phyloP scores from a whole-genome alignment of 2,888 invertebrate species.

The Scrobipalpa atriplicella region DNA sequence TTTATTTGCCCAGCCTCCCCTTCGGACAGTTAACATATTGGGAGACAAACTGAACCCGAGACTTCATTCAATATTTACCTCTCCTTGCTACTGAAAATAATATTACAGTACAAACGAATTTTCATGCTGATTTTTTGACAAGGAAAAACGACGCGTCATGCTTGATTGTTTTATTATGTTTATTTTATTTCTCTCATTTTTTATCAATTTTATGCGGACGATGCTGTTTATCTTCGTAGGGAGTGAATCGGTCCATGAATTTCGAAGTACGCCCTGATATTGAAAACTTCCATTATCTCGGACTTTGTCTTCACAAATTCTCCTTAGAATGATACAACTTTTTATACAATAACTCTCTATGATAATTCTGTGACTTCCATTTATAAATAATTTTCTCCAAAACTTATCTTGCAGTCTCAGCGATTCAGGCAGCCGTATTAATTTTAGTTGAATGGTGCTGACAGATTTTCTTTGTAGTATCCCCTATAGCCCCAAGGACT shows the following conservation, averaged over 20 bases:
- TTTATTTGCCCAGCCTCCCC: constrained; percentile 50
- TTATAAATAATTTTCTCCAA: constrained; percentile 12
- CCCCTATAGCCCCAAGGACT: constrained; percentile 56
- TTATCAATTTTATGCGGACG: background rate
- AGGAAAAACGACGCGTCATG: constrained; percentile 31
- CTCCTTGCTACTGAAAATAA: constrained; percentile 44
- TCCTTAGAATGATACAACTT: too few species aligned
- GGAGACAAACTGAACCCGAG: constrained; percentile 55
- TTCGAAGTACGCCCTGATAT: too few species aligned
- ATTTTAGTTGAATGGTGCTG: constrained; percentile 50
- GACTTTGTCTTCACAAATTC: too few species aligned
- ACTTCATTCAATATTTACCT: constrained; percentile 69
- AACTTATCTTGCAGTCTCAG: constrained; percentile 21
- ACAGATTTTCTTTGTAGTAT: constrained; percentile 57
- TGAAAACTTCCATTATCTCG: too few species aligned
- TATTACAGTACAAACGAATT: constrained; percentile 38
- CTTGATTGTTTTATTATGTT: constrained; percentile 20
- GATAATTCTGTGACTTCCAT: constrained; percentile 16
- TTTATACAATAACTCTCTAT: too few species aligned
- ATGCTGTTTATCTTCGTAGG: too few species aligned
- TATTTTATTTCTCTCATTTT: background rate
- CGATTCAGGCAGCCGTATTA: constrained; percentile 37
- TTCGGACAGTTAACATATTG: constrained; percentile 70
- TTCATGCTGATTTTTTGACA: constrained; percentile 40
- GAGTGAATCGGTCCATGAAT: background rate